Conservation (phyloP, 2,797 vertebrate genomes). For the Halcyon leucocephala region DNA sequence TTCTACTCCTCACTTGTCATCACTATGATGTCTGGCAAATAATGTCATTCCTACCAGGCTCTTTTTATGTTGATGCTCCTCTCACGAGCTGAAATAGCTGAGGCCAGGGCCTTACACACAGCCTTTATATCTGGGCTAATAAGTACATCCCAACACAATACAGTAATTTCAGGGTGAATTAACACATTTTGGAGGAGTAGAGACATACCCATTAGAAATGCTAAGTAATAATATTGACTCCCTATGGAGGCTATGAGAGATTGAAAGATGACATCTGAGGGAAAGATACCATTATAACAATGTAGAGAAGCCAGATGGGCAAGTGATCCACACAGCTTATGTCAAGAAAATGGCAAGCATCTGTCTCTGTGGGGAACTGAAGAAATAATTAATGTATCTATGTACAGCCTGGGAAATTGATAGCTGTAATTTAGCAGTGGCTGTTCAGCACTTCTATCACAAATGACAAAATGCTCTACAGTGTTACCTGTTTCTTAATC, state of each 20-base stretch:
- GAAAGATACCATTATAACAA: slow-evolving; percentile 21
- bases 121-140: neutral
- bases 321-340: slow-evolving; percentile 26
- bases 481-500: slow-evolving; percentile 66
- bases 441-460: slow-evolving; percentile 64
- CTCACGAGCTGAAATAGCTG: neutral
- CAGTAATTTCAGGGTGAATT: neutral
- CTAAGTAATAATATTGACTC: slow-evolving; percentile 9
- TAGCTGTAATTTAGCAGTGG: slow-evolving; percentile 68
- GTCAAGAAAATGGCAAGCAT: slow-evolving; percentile 51
- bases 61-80: neutral
- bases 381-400: slow-evolving; percentile 55
- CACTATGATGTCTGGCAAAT: neutral
- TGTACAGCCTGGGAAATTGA: slow-evolving; percentile 52
- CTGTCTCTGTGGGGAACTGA: slow-evolving; percentile 11
- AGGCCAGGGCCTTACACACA: neutral
- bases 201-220: neutral
- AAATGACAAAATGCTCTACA: slow-evolving; percentile 55
- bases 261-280: slow-evolving; percentile 19
- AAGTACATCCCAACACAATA: neutral
- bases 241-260: slow-evolving; percentile 16
- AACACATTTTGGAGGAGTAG: neutral
- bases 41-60: neutral
- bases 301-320: slow-evolving; percentile 16
- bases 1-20: neutral